Evolutionary conservation across 2,113 vertebrate genomes (phyloP).

Genomic region (Brienomyrus longianalis): DNA sequence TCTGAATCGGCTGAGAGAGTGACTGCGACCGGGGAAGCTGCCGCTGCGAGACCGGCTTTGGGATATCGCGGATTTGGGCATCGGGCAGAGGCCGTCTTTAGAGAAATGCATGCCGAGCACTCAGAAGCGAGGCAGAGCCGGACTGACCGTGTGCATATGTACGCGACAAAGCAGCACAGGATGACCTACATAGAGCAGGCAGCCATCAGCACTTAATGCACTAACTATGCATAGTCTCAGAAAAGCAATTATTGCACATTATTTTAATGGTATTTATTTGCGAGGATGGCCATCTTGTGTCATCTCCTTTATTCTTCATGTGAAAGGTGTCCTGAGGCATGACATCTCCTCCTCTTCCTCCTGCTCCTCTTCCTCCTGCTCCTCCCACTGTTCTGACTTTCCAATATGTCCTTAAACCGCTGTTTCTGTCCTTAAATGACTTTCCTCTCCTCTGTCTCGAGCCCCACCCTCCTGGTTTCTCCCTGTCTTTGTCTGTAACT

Average conservation of each 20-base stretch:
- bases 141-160: background rate
- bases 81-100: background rate
- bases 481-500: constrained; percentile 51
- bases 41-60: background rate
- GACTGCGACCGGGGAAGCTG: background rate
- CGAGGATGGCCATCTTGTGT: constrained; percentile 28
- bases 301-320: constrained; percentile 32
- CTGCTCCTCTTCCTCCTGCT: constrained; percentile 25
- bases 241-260: background rate
- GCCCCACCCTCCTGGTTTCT: constrained; percentile 39
- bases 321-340: background rate
- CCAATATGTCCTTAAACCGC: constrained; percentile 43
- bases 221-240: too few relatives aligned
- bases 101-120: background rate
- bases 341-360: constrained; percentile 29
- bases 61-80: background rate
- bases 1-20: background rate
- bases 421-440: constrained; percentile 65
- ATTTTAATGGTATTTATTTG: background rate
- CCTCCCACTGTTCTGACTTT: background rate
- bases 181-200: background rate
- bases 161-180: background rate
- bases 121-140: background rate
- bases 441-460: constrained; percentile 38
- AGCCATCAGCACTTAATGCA: background rate